A percentile compares a stretch with the other conserved stretches of the same genome.
phyloP scores from a whole-genome alignment of 2,797 vertebrate species.

The Gallinago solitaria region DNA sequence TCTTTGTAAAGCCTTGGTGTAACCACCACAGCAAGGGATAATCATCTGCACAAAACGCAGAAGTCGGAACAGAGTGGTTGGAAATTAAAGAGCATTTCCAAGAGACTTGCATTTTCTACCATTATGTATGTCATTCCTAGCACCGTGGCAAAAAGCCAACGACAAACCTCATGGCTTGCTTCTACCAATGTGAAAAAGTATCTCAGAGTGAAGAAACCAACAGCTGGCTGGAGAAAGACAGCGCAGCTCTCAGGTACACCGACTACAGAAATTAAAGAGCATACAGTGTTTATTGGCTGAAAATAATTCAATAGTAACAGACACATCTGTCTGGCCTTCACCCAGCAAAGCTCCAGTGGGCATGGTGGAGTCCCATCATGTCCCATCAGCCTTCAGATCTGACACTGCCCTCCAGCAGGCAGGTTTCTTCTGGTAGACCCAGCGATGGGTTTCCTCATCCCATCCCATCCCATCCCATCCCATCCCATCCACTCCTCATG shows the following conservation, averaged over 20 bases:
- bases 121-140: rapidly evolving
- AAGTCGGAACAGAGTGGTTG: background rate
- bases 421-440: background rate
- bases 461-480: no score
- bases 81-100: background rate
- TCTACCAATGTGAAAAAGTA: background rate
- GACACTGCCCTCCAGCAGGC: background rate
- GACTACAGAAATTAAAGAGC: background rate
- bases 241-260: background rate
- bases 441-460: background rate
- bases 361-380: background rate
- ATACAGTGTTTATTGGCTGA: background rate
- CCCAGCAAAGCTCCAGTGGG: background rate
- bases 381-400: background rate
- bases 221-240: background rate
- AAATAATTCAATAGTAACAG: background rate
- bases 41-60: background rate
- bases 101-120: background rate
- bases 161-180: background rate
- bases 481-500: no score
- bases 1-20: background rate
- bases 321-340: background rate
- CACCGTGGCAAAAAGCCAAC: background rate
- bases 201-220: background rate
- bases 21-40: background rate